phyloP scores from a whole-genome alignment of 2,797 vertebrate species.

The Onychomys arenicola region DNA sequence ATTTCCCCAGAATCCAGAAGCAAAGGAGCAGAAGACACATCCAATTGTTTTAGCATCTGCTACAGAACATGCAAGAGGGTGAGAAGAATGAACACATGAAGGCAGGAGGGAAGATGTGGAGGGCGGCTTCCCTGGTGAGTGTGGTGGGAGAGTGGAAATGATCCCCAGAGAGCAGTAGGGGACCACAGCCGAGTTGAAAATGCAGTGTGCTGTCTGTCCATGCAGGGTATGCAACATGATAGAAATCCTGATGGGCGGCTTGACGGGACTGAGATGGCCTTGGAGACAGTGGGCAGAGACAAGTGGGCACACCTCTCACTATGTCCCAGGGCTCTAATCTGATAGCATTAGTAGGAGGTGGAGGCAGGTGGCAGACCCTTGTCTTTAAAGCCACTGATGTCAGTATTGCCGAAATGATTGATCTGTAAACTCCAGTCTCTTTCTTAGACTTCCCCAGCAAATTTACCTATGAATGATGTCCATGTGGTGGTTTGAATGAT shows the following conservation, averaged over 20 bases:
- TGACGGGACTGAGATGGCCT: not conserved
- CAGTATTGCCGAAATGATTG: not conserved
- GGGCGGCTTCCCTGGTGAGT: not conserved
- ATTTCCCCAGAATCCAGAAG: not conserved
- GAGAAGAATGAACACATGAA: not conserved
- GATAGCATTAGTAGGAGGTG: not conserved
- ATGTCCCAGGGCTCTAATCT: not conserved
- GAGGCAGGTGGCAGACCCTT: not conserved
- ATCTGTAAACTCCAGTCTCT: not conserved
- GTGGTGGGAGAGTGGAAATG: not conserved
- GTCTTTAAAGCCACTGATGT: not conserved
- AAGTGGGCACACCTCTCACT: not conserved
- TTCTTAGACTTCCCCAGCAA: not conserved
- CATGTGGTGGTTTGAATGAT: not conserved
- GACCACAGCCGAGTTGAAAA: not conserved
- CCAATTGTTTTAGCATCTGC: not conserved
- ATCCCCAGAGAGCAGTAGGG: not conserved
- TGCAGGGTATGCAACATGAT: no score
- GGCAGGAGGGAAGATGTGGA: no score
- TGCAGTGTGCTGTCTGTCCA: no score
- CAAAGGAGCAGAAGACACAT: not conserved
- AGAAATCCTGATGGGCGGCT: rapidly evolving
- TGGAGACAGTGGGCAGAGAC: not conserved
- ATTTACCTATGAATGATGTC: not conserved
- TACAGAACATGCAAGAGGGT: not conserved